Evolutionary conservation across 1,140 invertebrate species (phyloP).

Genomic region (Bombus ignitus): DNA sequence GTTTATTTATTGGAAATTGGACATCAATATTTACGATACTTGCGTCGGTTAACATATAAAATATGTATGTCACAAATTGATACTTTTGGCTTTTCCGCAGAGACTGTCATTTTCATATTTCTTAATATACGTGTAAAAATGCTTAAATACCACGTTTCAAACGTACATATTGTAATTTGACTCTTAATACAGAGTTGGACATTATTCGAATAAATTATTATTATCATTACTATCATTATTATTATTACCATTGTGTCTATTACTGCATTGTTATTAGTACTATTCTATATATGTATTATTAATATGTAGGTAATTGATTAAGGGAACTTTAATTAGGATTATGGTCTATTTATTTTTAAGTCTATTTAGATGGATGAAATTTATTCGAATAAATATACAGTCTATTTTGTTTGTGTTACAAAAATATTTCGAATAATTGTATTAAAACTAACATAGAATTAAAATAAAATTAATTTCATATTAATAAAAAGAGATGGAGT

Average conservation of each 20-base stretch:
- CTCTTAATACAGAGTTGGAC: constrained; percentile 49
- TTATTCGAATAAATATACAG: constrained; percentile 31
- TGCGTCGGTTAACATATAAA: background rate
- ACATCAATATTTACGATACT: background rate
- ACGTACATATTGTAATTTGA: constrained; percentile 51
- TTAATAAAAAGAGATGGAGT: background rate
- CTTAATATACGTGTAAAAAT: constrained; percentile 54
- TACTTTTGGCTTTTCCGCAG: constrained; percentile 43
- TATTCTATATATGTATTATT: constrained; percentile 13
- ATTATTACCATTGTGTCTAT: background rate
- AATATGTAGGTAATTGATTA: constrained; percentile 23
- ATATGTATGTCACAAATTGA: background rate
- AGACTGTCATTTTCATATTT: constrained; percentile 49
- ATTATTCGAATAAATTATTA: constrained; percentile 54
- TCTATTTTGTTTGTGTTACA: background rate
- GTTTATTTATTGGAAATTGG: background rate
- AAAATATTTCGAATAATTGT: background rate
- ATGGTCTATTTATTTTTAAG: constrained; percentile 33
- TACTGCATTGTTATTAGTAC: constrained; percentile 22
- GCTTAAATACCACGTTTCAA: constrained; percentile 42
- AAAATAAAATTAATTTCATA: background rate
- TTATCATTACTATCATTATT: constrained; percentile 1
- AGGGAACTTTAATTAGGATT: constrained; percentile 6
- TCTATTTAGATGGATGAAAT: constrained; percentile 19
- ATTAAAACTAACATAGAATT: background rate